Percentiles rank a stretch among this genome's conserved stretches.
Evolutionary conservation across 2,113 vertebrate genomes (phyloP).

Genomic region (Agelaius tricolor): DNA sequence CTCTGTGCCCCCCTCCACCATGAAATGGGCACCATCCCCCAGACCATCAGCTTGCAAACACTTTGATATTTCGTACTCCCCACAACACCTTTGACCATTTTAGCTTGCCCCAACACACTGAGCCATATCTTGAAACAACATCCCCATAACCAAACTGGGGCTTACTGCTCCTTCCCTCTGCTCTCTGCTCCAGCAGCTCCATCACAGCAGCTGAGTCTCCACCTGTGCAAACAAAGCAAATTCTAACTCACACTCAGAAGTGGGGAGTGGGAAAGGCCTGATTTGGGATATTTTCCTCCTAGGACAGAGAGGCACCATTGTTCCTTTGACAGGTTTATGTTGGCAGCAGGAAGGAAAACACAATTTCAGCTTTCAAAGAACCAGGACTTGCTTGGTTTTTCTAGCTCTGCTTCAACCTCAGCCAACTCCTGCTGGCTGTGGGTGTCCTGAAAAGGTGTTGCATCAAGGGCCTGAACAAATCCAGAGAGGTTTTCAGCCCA

Average conservation of each 20-base stretch:
- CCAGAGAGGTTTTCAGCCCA: background rate
- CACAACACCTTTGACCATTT: background rate
- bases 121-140: rapidly evolving
- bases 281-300: background rate
- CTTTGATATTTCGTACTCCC: background rate
- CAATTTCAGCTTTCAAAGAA: background rate
- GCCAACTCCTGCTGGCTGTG: background rate
- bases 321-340: background rate
- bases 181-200: background rate
- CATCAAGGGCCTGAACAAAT: background rate
- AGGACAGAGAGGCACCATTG: background rate
- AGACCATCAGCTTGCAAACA: background rate
- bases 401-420: background rate
- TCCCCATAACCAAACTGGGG: background rate
- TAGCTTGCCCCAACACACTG: background rate
- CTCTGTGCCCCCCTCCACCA: too few species aligned
- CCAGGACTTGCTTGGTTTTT: background rate
- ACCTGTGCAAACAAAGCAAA: background rate
- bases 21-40: background rate
- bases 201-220: rapidly evolving
- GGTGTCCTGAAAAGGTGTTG: background rate
- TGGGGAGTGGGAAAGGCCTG: background rate
- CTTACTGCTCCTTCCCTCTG: background rate
- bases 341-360: background rate
- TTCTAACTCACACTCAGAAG: background rate